These are phyloP conservation scores for Lasioglossum lativentre DNA, from an alignment of 2,888 invertebrate species.

Conservation along the genomic window DNA sequence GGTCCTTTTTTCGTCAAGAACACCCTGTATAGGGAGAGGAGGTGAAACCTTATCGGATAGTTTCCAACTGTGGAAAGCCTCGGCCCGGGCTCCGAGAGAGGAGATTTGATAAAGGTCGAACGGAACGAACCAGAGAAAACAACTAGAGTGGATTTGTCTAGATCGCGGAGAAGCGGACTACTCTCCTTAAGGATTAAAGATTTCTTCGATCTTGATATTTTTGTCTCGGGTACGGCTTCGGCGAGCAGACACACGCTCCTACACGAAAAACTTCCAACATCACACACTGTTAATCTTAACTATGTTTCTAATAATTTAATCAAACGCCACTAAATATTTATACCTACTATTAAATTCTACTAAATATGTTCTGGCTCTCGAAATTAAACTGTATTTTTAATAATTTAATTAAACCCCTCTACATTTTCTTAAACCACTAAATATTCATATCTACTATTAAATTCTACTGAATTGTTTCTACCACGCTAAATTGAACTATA, in stretches of 20 bases:
- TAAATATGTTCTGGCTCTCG: too few relatives aligned
- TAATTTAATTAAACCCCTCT: too few relatives aligned
- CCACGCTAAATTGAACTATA: too few relatives aligned
- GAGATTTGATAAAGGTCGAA: slow-evolving; percentile 81
- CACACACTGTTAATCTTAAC: too few relatives aligned
- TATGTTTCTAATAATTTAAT: too few relatives aligned
- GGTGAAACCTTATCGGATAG: slow-evolving; percentile 72
- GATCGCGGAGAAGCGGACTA: slow-evolving; percentile 80
- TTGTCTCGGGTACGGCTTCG: slow-evolving; percentile 68
- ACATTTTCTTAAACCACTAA: too few relatives aligned
- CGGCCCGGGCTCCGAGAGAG: slow-evolving; percentile 69
- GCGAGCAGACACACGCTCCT: slow-evolving; percentile 71
- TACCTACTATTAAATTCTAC: too few relatives aligned
- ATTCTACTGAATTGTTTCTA: too few relatives aligned
- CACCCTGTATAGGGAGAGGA: slow-evolving; percentile 63
- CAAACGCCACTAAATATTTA: too few relatives aligned
- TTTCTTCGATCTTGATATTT: slow-evolving; percentile 80
- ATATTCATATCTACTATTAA: too few relatives aligned
- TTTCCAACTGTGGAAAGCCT: slow-evolving; percentile 73
- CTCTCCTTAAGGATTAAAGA: slow-evolving; percentile 77
- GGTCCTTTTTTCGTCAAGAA: slow-evolving; percentile 75
- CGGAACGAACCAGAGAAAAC: slow-evolving; percentile 79
- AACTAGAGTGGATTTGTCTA: slow-evolving; percentile 82
- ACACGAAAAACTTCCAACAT: not conserved
- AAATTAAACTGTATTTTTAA: too few relatives aligned